Percentiles rank a stretch among this genome's conserved stretches.
Evolutionary conservation across 2,113 vertebrate genomes (phyloP).

Genomic region (Actenoides lindsayi): DNA sequence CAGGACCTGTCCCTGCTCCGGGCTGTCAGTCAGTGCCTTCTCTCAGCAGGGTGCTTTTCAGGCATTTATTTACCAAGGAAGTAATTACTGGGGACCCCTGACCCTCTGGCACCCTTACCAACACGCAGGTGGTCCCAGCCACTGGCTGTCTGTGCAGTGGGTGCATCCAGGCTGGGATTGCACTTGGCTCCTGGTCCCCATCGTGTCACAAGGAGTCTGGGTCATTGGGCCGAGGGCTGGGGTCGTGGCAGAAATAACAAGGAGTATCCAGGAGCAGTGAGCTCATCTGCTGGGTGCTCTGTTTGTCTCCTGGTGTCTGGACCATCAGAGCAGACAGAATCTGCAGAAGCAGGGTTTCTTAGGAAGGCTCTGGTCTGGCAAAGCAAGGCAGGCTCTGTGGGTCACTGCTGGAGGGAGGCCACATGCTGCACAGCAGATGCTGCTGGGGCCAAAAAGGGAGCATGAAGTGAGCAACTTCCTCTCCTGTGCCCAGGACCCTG

Average conservation of each 20-base stretch:
- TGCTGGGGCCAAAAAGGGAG: background rate
- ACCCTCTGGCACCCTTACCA: too few species aligned
- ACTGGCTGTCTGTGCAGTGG: rapidly evolving
- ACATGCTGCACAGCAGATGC: rapidly evolving
- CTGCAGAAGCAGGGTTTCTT: background rate
- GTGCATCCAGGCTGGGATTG: background rate
- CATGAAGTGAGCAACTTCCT: background rate
- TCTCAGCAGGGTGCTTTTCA: background rate
- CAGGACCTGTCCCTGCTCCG: background rate
- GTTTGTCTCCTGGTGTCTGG: too few species aligned
- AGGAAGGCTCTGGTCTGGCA: background rate
- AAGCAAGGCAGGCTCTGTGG: background rate
- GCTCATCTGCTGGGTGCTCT: background rate
- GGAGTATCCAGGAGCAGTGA: background rate
- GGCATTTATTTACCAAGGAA: background rate
- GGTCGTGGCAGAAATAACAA: background rate
- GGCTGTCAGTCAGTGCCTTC: background rate
- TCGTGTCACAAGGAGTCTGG: rapidly evolving
- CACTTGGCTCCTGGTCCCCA: background rate
- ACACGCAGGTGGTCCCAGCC: rapidly evolving
- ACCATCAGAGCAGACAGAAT: background rate
- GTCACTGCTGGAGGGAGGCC: rapidly evolving
- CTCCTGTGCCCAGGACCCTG: rapidly evolving
- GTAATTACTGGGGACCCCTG: background rate
- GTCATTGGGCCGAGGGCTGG: background rate